Evolutionary conservation across 2,113 vertebrate genomes (phyloP).

Genomic region (Terrapene triunguis): DNA sequence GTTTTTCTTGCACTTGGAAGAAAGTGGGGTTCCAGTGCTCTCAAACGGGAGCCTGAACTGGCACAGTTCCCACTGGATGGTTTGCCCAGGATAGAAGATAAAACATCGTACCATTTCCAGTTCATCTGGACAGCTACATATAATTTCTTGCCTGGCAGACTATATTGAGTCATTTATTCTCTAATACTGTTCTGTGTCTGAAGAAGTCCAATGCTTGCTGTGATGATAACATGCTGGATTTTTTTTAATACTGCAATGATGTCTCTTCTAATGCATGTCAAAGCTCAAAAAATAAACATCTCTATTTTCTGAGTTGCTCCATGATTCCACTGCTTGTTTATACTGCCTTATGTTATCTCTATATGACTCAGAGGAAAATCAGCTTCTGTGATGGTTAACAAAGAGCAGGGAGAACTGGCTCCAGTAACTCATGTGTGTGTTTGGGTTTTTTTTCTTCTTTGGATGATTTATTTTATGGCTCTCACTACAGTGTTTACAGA

Average conservation of each 20-base stretch:
- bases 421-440: slow-evolving; percentile 28
- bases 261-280: not conserved
- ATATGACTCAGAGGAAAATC: slow-evolving; percentile 42
- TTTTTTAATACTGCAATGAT: not conserved
- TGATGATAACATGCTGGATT: not conserved
- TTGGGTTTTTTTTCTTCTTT: slow-evolving; percentile 33
- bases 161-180: not conserved
- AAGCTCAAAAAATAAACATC: not conserved
- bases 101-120: not conserved
- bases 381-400: not conserved
- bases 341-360: slow-evolving; percentile 3
- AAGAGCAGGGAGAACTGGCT: slow-evolving; percentile 15
- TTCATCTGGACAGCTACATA: not conserved
- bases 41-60: not conserved
- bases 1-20: not conserved
- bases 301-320: not conserved
- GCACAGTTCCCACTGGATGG: not conserved
- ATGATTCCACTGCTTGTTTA: not conserved
- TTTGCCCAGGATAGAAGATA: not conserved
- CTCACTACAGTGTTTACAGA: slow-evolving; percentile 53
- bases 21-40: not conserved
- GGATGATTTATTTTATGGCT: slow-evolving; percentile 58
- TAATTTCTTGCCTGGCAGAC: not conserved
- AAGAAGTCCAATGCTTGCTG: not conserved
- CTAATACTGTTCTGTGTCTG: not conserved